These are phyloP conservation scores for Morus bassanus DNA, from an alignment of 2,797 vertebrate genomes.

Conservation along the genomic window DNA sequence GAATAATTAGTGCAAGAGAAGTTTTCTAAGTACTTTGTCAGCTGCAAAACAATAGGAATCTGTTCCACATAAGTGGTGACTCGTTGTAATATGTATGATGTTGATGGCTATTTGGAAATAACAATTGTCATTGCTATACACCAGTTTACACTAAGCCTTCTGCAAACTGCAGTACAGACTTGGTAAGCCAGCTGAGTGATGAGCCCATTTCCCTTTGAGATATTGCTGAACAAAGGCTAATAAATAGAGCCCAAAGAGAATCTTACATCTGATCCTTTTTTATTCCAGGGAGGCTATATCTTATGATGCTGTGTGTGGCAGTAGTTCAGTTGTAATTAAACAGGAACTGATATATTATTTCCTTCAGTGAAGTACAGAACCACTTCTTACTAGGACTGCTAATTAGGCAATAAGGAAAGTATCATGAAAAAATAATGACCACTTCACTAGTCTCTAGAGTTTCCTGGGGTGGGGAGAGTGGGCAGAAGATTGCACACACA, in stretches of 20 bases:
- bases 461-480: not conserved
- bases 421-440: slow-evolving; percentile 57
- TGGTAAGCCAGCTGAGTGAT: not conserved
- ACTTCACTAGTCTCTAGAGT: slow-evolving; percentile 8
- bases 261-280: not conserved
- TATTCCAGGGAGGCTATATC: not conserved
- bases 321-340: slow-evolving; percentile 60
- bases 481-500: not conserved
- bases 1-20: not conserved
- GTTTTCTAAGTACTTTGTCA: not conserved
- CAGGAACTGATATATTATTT: slow-evolving; percentile 50
- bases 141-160: not conserved
- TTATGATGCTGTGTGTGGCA: not conserved
- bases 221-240: not conserved
- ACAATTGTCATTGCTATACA: not conserved
- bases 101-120: not conserved
- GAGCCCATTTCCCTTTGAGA: not conserved
- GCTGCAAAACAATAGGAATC: not conserved
- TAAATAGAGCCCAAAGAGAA: not conserved
- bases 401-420: slow-evolving; percentile 52
- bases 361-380: slow-evolving; percentile 37
- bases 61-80: not conserved
- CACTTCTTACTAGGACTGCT: slow-evolving; percentile 18
- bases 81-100: not conserved
- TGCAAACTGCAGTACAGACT: not conserved